These are phyloP conservation scores for Thalpophila matura DNA, from an alignment of 2,888 invertebrate species.

Conservation along the genomic window DNA sequence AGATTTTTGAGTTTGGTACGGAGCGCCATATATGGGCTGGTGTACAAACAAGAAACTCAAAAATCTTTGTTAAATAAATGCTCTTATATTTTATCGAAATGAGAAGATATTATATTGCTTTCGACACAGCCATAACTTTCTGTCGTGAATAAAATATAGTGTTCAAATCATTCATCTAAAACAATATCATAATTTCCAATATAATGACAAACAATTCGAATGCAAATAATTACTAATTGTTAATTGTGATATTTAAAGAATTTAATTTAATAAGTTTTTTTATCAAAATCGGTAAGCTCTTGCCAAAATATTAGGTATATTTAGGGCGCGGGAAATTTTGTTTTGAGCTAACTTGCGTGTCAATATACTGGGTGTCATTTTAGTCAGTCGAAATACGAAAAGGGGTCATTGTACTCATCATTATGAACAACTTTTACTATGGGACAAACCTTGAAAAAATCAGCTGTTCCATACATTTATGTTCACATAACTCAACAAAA, in stretches of 20 bases:
- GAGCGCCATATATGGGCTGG: too few species aligned
- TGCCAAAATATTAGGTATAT: conserved; percentile 50
- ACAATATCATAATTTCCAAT: conserved; percentile 25
- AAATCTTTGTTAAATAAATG: background rate
- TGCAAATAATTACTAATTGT: conserved; percentile 20
- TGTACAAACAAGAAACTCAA: background rate
- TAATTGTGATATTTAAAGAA: conserved; percentile 29
- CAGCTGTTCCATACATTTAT: too few species aligned
- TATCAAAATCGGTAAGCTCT: conserved; percentile 26
- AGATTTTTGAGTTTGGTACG: too few species aligned
- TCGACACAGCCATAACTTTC: conserved; percentile 12
- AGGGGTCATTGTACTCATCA: too few species aligned
- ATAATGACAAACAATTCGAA: conserved; percentile 40
- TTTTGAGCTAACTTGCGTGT: conserved; percentile 27
- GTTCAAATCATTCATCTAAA: conserved; percentile 22
- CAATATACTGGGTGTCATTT: too few species aligned
- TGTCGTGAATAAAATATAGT: conserved; percentile 24
- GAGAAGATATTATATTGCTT: conserved; percentile 22
- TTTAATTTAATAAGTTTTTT: conserved; percentile 24
- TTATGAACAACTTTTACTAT: too few species aligned
- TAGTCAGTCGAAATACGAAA: too few species aligned
- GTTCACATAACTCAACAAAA: too few species aligned
- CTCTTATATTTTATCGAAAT: background rate
- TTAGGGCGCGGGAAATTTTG: conserved; percentile 13
- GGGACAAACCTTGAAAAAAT: too few species aligned